A percentile compares a stretch with the other conserved stretches of the same genome.
These are phyloP conservation scores for Stomorhina lunata DNA, from an alignment of 2,888 invertebrate genomes.

Conservation along the genomic window DNA sequence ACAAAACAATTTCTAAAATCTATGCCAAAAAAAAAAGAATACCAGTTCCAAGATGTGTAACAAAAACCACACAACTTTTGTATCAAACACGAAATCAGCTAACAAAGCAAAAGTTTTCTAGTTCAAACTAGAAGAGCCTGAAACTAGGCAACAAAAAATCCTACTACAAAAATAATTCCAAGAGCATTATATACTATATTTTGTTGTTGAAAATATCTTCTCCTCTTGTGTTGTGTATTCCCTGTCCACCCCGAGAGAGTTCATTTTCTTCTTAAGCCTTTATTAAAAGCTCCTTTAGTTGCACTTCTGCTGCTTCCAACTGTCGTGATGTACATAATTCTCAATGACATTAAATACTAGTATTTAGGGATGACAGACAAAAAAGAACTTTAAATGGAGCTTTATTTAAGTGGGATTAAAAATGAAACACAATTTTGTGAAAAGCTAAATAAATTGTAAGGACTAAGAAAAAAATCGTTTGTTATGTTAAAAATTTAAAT, in stretches of 20 bases:
- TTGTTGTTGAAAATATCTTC: background rate
- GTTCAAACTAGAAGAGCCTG: background rate
- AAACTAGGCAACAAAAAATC: background rate
- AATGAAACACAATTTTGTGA: no score
- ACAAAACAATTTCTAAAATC: no score
- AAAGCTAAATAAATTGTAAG: no score
- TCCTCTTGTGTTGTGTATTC: background rate
- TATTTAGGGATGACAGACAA: background rate
- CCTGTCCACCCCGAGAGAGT: background rate
- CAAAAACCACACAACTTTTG: background rate
- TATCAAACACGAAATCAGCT: conserved; percentile 51
- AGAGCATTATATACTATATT: conserved; percentile 31
- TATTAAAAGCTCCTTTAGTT: conserved; percentile 15
- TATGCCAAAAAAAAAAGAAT: conserved; percentile 43
- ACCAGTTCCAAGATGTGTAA: conserved; percentile 18
- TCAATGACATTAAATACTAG: conserved; percentile 21
- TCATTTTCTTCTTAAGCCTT: background rate
- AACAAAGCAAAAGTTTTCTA: conserved; percentile 30
- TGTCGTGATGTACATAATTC: background rate
- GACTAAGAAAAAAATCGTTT: no score
- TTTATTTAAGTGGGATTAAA: no score
- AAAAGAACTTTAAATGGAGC: no score
- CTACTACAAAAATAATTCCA: conserved; percentile 2
- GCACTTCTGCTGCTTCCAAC: background rate
- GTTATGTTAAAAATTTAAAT: no score